These are phyloP conservation scores for Toxonevra muliebris DNA, from an alignment of 2,888 invertebrate species.

Conservation along the genomic window DNA sequence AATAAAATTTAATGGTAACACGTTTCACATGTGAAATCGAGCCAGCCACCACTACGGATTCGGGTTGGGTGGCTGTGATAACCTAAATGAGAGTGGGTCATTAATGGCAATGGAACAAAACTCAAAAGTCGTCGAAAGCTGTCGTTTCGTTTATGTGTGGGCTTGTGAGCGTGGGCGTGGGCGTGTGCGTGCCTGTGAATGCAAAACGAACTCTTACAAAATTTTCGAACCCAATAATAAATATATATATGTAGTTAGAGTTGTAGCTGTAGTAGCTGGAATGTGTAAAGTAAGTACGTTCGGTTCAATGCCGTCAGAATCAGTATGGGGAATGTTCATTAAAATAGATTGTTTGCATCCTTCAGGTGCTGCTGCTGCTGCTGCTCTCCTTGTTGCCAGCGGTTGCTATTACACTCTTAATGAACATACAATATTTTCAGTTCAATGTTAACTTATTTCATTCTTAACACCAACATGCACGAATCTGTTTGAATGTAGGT, in stretches of 20 bases:
- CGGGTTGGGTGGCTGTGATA: slow-evolving; percentile 10
- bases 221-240: neutral
- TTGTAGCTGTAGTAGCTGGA: neutral
- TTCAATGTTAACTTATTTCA: neutral
- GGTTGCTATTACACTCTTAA: too few species aligned
- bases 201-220: neutral
- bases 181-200: neutral
- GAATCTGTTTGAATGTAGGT: neutral
- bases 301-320: neutral
- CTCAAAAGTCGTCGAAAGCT: slow-evolving; percentile 2
- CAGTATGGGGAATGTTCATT: slow-evolving; percentile 12
- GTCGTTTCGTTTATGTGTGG: neutral
- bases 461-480: slow-evolving; percentile 1
- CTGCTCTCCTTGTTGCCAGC: too few species aligned
- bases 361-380: slow-evolving; percentile 20
- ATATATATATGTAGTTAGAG: neutral
- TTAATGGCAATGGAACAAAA: slow-evolving; percentile 1
- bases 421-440: neutral
- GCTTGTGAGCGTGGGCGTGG: neutral
- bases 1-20: slow-evolving; percentile 57
- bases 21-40: slow-evolving; percentile 36
- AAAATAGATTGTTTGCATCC: slow-evolving; percentile 31
- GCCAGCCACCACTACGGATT: neutral
- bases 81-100: slow-evolving; percentile 1
- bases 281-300: neutral